Evolutionary conservation across 2,797 vertebrate genomes (phyloP), one percentile per base, ranked within the genome.

Genomic region (Typhlichthys eigenmanni): DNA sequence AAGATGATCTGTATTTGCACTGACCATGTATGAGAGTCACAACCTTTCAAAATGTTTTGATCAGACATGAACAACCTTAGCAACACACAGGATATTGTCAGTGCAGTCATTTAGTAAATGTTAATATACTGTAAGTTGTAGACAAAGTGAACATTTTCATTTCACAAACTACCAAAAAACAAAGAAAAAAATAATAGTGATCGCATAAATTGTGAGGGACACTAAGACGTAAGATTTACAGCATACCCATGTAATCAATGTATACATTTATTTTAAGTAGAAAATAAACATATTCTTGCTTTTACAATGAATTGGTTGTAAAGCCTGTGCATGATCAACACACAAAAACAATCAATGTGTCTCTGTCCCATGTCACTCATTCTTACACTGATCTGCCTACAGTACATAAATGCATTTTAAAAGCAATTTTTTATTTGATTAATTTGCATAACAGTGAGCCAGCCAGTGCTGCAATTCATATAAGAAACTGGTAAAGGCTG

Each of bases 401-500:
- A 43, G 7, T 8, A 2, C 9, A 9, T 43, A 17, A 6, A 13
- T 13, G 14, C 13, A 49, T 49, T 13, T 13, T 49, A 13, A 29
- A 64, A 68, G 49, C 59, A 62, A 62, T 82, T 78, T 71, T 55
- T 78, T 63, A 71, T 72, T 66, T 64, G 76, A 43, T 51, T 46
- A 5, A 11, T 43, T 86, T 84, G 81, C 76, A 83, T 84, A 86
- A 82, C 72, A 62, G 75, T 66, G 60, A 79, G 73, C 66, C 61
- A 80, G 58, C 70, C 74, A 47, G 13, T 66, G 53, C 77, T 72
- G 68, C 1, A 60, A 52, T 43, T 9, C 38, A 43, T 43, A 43
- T 2, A 43, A 43, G 38, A 43, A 43, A 43, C 38, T 43, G 38
- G 38, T 43, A 43, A 43, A 43, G 38, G 38, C 38, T 43, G 38